Evolutionary conservation across 2,797 vertebrate species (phyloP), one percentile per base, ranked within the genome.

Genomic region (Urocyon cinereoargenteus): DNA sequence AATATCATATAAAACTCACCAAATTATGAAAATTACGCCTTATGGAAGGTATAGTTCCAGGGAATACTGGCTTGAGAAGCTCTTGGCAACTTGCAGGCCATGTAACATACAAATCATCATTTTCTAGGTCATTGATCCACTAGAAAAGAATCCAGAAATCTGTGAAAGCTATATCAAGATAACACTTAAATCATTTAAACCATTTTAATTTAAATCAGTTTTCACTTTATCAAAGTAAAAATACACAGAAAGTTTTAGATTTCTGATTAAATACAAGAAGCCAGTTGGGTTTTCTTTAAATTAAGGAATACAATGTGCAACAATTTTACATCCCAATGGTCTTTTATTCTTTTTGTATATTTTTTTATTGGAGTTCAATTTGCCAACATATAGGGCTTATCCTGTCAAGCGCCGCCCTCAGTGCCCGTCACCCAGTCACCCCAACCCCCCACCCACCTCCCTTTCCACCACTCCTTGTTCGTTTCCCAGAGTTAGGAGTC

Each of bases 111-210:
- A 98, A 98, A 5, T 97, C 96, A 98, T 99, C 99, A 91, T 98
- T 99, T 98, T 99, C 99, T 96, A 99, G 99, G 97, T 99, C 99
- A 98, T 99, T 99, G 92, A 99, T 96, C 99, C 99, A 99, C 99
- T 99, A 97, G 83, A 96, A 98, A 82, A 97, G 68, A 98, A 94
- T 73, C 0, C 40, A 98, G 49, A n/a, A 70, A 86, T 92, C 91
- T 93, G 36, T 93, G 93, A 98, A 93, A 83, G 13, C 72, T 26
- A 31, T 31, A 49, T 12, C 62, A 90, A 84, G 21, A 59, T 64
- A n/a, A 53, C 5, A 87, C 7, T 87, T 53, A 70, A 53, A 45
- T 89, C 6, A 88, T 81, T 96, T 28, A 13, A 28, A 26, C 31
- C 45, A 51, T 51, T 51, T 87, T 90, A 55, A 92, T 45, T 45